Evolutionary conservation across 2,888 invertebrate species (phyloP).

Genomic region (Beris morrisii): DNA sequence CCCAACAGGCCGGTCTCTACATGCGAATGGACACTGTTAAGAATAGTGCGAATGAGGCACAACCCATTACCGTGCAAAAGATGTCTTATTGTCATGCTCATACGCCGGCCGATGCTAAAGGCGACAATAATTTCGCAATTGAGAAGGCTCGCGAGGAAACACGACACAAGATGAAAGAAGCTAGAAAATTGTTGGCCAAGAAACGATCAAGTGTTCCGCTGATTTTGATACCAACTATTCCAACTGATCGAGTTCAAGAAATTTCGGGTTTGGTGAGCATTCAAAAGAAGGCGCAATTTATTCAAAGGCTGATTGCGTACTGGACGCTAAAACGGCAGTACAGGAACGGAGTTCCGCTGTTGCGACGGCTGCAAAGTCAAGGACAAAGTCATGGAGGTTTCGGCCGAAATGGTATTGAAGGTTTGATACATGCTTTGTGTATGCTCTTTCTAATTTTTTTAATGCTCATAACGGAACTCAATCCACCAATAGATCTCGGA

Average conservation of each 20-base stretch:
- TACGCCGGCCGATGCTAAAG: conserved; percentile 60
- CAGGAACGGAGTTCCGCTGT: conserved; percentile 91
- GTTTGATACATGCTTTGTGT: conserved; percentile 42
- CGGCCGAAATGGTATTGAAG: conserved; percentile 63
- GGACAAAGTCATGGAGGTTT: conserved; percentile 58
- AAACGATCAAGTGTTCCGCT: conserved; percentile 89
- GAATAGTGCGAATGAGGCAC: conserved; percentile 61
- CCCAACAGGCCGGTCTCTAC: conserved; percentile 88
- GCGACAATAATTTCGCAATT: conserved; percentile 59
- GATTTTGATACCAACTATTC: conserved; percentile 91
- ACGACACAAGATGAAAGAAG: conserved; percentile 82
- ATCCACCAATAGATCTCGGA: conserved; percentile 84
- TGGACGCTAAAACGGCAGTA: conserved; percentile 97
- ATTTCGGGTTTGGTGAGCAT: conserved; percentile 76
- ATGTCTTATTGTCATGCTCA: conserved; percentile 96
- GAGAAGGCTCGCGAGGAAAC: conserved; percentile 64
- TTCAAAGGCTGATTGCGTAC: conserved; percentile 88
- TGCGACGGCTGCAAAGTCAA: conserved; percentile 77
- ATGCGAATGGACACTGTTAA: conserved; percentile 96
- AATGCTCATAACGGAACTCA: conserved; percentile 52
- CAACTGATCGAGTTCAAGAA: conserved; percentile 83
- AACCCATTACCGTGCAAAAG: conserved; percentile 86
- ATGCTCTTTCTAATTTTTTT: conserved; percentile 26
- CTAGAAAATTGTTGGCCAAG: conserved; percentile 82
- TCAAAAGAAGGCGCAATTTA: conserved; percentile 79